Evolutionary conservation across 2,888 invertebrate genomes (phyloP).

Genomic region (Cepaea hortensis): DNA sequence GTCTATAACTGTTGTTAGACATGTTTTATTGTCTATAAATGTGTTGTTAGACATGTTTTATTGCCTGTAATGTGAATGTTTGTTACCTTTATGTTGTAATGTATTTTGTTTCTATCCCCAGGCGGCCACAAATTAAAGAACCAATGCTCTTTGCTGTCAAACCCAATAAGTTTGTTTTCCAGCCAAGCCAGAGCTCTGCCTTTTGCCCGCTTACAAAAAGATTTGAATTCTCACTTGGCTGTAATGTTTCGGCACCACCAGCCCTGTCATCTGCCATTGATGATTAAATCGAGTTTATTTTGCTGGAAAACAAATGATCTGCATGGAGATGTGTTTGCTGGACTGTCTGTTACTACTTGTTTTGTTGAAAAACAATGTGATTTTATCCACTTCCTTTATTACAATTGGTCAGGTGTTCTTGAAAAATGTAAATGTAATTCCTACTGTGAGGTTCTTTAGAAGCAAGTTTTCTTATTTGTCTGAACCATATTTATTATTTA

Average conservation of each 20-base stretch:
- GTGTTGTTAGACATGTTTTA: no score
- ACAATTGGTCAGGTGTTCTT: no score
- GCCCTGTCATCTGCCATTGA: conserved; percentile 37
- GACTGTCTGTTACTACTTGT: neutral
- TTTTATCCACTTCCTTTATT: neutral
- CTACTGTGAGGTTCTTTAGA: no score
- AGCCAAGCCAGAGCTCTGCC: conserved; percentile 68
- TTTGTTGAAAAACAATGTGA: conserved; percentile 1
- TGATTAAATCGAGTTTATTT: conserved; percentile 1
- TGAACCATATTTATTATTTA: no score
- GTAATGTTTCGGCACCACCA: conserved; percentile 23
- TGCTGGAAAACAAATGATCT: neutral
- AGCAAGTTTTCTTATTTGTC: no score
- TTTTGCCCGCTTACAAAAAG: conserved; percentile 66
- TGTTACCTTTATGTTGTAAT: no score
- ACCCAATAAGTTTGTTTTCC: conserved; percentile 65
- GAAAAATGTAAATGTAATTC: no score
- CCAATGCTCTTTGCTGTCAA: conserved; percentile 66
- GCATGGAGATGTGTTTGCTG: neutral
- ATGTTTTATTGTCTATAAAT: no score
- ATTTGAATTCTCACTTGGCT: conserved; percentile 49
- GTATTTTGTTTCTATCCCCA: conserved; percentile 8
- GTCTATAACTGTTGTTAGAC: no score
- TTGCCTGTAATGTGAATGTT: no score
- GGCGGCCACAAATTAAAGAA: conserved; percentile 65